Percentiles rank a stretch among this genome's conserved stretches.
These are phyloP conservation scores for Hippopotamus amphibius DNA, from an alignment of 2,113 vertebrate genomes.

Conservation along the genomic window DNA sequence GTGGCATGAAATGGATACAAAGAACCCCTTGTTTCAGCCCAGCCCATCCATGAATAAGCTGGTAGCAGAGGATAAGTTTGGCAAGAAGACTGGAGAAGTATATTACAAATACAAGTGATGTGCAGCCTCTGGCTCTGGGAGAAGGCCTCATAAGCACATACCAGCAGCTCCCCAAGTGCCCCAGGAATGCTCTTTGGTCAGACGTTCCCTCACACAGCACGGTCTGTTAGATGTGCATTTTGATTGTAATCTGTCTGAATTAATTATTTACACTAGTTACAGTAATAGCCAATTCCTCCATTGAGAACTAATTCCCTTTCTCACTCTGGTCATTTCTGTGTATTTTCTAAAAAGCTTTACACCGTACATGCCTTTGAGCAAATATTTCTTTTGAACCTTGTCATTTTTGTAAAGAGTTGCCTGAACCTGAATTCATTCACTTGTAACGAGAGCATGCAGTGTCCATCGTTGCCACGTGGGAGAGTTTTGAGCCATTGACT, in stretches of 20 bases:
- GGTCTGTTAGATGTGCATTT: not conserved
- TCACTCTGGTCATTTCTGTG: constrained; percentile 62
- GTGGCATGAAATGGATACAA: constrained; percentile 90
- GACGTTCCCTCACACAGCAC: not conserved
- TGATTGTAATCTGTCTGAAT: constrained; percentile 61
- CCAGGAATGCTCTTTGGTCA: constrained; percentile 73
- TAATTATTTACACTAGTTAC: constrained; percentile 60
- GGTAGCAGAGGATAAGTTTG: constrained; percentile 94
- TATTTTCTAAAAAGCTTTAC: constrained; percentile 80
- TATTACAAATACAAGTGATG: constrained; percentile 96
- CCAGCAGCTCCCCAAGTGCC: constrained; percentile 41
- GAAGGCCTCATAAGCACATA: not conserved
- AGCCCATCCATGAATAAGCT: constrained; percentile 91
- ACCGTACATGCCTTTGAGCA: constrained; percentile 85
- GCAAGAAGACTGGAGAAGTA: constrained; percentile 96
- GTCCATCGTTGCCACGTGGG: rapidly evolving
- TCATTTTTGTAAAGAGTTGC: not conserved
- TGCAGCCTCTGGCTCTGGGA: not conserved
- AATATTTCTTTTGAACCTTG: not conserved
- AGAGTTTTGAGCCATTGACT: rapidly evolving
- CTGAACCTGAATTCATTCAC: not conserved
- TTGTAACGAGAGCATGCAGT: rapidly evolving
- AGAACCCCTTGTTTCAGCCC: constrained; percentile 92
- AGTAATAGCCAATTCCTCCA: constrained; percentile 43
- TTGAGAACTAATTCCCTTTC: constrained; percentile 57